Conservation (phyloP, 2,113 vertebrate species). For the Cottus gobio region DNA sequence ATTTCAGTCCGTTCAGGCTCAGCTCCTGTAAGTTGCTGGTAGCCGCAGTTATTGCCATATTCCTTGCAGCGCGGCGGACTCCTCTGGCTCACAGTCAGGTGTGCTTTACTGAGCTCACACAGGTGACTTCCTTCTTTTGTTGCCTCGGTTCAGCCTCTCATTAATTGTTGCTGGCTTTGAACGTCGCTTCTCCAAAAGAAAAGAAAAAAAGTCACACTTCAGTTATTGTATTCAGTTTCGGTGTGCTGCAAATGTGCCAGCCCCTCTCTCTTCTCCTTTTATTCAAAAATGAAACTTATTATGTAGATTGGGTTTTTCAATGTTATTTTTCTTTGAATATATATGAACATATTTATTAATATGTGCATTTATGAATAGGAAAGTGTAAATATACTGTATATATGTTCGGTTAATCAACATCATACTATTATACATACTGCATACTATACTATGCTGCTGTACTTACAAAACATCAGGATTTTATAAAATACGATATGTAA, state of each 20-base stretch:
- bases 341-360: neutral
- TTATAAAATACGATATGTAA: neutral
- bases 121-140: slow-evolving; percentile 77
- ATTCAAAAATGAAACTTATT: neutral
- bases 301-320: neutral
- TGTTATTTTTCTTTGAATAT: neutral
- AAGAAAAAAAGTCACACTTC: neutral
- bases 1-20: slow-evolving; percentile 53
- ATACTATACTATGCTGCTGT: no score
- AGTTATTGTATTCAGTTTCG: neutral
- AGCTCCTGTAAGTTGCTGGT: slow-evolving; percentile 29
- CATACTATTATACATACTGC: no score
- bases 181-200: neutral
- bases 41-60: slow-evolving; percentile 64
- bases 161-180: slow-evolving; percentile 2
- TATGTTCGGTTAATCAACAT: no score
- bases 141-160: slow-evolving; percentile 42
- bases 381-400: no score
- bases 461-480: neutral
- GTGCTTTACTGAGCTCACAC: slow-evolving; percentile 23
- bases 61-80: slow-evolving; percentile 18
- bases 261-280: slow-evolving; percentile 22
- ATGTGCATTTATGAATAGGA: no score
- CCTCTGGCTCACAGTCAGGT: slow-evolving; percentile 29
- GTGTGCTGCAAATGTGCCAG: neutral